Base-by-base conservation (phyloP, 37 sponge, comb jelly and placozoan species). In the Ephydatia muelleri region DNA sequence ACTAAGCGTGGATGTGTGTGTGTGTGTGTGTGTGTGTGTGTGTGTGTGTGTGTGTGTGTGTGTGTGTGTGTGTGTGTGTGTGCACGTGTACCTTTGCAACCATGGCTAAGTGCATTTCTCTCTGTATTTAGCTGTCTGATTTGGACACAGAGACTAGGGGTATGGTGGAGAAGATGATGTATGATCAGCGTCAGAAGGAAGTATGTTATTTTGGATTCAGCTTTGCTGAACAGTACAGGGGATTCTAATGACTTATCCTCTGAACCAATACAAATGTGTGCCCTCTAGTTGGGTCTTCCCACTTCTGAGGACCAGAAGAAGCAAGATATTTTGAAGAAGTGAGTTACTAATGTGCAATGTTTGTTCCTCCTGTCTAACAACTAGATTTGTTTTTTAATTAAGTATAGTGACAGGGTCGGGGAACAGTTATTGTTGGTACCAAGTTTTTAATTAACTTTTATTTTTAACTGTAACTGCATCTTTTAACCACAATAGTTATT, bases 111-210 rank as follows among this genome's bases (percentile, higher is more conserved):
- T 31, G 33, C 14, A 30, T 13, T 72, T 21, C 73, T 32, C n/a
- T 29, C 37, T 83, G 25, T 32, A 22, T 68, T 2, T 38, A 95
- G 89, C 72, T 98, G 67, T 80, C 88, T 35, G 99, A 98, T 81
- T 78, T 98, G 22, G 99, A 98, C 77, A 92, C 91, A 25, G 99
- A 98, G 70, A 98, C 99, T 14, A 81, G 99, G 32, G 92, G 97
- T 3, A 96, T 98, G 94, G 99, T 98, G 39, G 99, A 98, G 83
- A 99, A 99, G 88, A 99, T 99, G 97, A 99, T 97, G 99, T 99
- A 93, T 83, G 97, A 99, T 72, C 99, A 99, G 88, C 82, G 96
- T 72, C 97, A 97, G 83, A 96, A 95, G 66, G 97, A 96, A 78
- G 95, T 90, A 37, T 64, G 32, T 57, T 27, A 78, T 47, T 38